These are phyloP conservation scores for Leptosomus discolor DNA, from an alignment of 2,113 vertebrate species.

Conservation along the genomic window DNA sequence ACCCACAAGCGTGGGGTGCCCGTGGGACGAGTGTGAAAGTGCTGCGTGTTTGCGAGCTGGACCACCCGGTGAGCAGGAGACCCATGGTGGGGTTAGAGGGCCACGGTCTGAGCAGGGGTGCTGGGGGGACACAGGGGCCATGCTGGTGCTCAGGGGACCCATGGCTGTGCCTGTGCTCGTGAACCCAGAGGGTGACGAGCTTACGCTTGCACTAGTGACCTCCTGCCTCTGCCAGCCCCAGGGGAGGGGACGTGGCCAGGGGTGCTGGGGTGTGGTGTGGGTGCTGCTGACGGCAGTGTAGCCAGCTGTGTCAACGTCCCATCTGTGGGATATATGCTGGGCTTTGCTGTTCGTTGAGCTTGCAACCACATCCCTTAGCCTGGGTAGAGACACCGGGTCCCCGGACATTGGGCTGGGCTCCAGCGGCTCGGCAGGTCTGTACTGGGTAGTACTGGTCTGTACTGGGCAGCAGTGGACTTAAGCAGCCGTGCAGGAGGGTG, in stretches of 20 bases:
- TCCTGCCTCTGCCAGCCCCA: background rate
- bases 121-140: accelerated
- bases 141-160: accelerated
- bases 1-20: too few relatives aligned
- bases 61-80: background rate
- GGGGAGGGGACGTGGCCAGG: accelerated
- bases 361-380: background rate
- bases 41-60: background rate
- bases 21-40: accelerated
- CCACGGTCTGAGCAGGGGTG: too few relatives aligned
- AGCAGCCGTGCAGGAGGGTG: background rate
- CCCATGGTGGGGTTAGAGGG: background rate
- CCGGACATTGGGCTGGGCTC: background rate
- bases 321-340: background rate
- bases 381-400: background rate
- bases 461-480: background rate
- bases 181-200: background rate
- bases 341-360: background rate
- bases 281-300: background rate
- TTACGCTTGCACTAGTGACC: background rate
- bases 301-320: background rate
- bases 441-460: background rate
- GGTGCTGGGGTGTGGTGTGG: background rate
- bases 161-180: accelerated
- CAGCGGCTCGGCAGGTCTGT: background rate